Percentiles rank a stretch among this genome's conserved stretches.
phyloP scores from a whole-genome alignment of 2,797 vertebrate genomes.

The Dendrocincla fuliginosa region DNA sequence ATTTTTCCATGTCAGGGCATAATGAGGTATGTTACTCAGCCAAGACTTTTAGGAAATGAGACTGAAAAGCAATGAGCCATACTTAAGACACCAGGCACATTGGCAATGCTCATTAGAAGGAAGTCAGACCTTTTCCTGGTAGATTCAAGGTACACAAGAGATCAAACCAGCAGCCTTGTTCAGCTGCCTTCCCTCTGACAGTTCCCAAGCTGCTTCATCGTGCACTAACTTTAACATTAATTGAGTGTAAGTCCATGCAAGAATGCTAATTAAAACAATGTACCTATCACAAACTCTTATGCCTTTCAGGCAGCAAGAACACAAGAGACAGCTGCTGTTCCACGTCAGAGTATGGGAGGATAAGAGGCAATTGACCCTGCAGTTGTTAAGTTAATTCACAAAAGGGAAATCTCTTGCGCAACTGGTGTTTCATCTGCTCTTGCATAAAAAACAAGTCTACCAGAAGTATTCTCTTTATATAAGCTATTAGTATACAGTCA shows the following conservation, averaged over 20 bases:
- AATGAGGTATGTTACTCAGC: not conserved
- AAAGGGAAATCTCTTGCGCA: slow-evolving; percentile 35
- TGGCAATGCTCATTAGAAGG: not conserved
- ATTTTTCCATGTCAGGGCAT: slow-evolving; percentile 25
- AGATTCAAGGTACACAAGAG: not conserved
- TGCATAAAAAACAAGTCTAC: not conserved
- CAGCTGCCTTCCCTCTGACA: slow-evolving; percentile 2
- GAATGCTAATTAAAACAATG: slow-evolving; percentile 49
- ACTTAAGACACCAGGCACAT: not conserved
- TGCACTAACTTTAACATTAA: slow-evolving; percentile 27
- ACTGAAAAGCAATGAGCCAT: slow-evolving; percentile 46
- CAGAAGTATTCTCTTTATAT: slow-evolving; percentile 5
- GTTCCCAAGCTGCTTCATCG: not conserved
- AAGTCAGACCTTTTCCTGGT: not conserved
- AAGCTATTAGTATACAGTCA: slow-evolving; percentile 11
- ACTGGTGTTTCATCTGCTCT: slow-evolving; percentile 26
- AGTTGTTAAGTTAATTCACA: slow-evolving; percentile 54
- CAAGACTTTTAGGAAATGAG: slow-evolving; percentile 56
- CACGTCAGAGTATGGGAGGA: not conserved
- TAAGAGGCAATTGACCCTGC: slow-evolving; percentile 55
- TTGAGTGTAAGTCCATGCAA: slow-evolving; percentile 27
- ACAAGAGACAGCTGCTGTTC: slow-evolving; percentile 35
- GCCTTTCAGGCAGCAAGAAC: not conserved
- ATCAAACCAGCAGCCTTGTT: not conserved
- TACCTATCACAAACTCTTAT: not conserved